These are phyloP conservation scores for Pollenia angustigena DNA, from an alignment of 2,888 invertebrate genomes.

Conservation along the genomic window DNA sequence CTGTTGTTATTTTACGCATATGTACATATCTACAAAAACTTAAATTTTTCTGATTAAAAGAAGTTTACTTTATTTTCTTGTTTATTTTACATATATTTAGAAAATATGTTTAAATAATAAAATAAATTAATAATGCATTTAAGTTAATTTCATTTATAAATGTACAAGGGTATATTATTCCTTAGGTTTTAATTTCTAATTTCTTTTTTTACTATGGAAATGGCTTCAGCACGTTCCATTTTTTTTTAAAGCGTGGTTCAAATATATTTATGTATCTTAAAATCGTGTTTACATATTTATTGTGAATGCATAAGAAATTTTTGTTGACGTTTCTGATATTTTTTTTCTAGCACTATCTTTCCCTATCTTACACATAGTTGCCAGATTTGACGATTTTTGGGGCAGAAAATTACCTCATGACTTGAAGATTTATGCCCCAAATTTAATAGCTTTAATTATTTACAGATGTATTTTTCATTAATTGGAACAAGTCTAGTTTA, in stretches of 20 bases:
- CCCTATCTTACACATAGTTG: too few relatives aligned
- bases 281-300: slow-evolving; percentile 37
- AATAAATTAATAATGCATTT: too few relatives aligned
- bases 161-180: background rate
- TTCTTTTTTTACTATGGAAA: background rate
- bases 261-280: background rate
- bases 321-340: slow-evolving; percentile 14
- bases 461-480: too few relatives aligned
- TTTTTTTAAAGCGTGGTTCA: slow-evolving; percentile 12
- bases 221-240: slow-evolving; percentile 24
- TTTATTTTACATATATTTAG: background rate
- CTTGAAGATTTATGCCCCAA: too few relatives aligned
- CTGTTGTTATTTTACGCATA: background rate
- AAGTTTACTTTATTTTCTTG: background rate
- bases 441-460: too few relatives aligned
- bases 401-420: too few relatives aligned
- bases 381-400: too few relatives aligned
- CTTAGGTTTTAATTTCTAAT: background rate
- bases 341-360: slow-evolving; percentile 1
- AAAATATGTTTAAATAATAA: too few relatives aligned
- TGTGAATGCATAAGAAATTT: background rate
- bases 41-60: background rate
- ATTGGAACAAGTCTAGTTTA: too few relatives aligned
- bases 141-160: background rate
- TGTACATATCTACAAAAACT: background rate